Evolutionary conservation across 2,888 invertebrate genomes (phyloP).

Genomic region (Tiliacea aurago): DNA sequence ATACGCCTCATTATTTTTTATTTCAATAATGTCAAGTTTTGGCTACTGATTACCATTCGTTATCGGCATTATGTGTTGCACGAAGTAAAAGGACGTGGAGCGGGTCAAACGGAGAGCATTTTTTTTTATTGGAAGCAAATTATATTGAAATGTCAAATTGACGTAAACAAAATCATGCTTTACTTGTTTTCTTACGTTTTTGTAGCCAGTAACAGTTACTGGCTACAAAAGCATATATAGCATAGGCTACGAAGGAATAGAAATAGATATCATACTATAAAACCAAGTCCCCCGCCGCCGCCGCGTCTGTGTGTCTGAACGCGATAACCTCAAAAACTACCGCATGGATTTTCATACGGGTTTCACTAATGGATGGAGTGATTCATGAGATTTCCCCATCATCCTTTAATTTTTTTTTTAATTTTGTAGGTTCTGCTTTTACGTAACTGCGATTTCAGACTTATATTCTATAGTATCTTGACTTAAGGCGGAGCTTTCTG

Average conservation of each 20-base stretch:
- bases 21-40: conserved; percentile 6
- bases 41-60: conserved; percentile 11
- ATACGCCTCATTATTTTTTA: conserved; percentile 52
- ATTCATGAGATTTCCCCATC: too few relatives aligned
- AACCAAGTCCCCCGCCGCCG: too few relatives aligned
- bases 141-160: not conserved
- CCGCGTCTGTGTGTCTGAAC: too few relatives aligned
- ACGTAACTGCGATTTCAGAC: too few relatives aligned
- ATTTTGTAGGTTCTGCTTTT: too few relatives aligned
- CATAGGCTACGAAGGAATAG: not conserved
- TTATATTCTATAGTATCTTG: too few relatives aligned
- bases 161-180: not conserved
- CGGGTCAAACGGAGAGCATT: conserved; percentile 1
- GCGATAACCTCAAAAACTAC: too few relatives aligned
- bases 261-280: not conserved
- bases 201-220: not conserved
- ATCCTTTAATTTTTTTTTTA: too few relatives aligned
- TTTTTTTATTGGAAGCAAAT: not conserved
- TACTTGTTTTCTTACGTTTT: not conserved
- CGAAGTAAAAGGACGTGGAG: not conserved
- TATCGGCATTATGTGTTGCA: conserved; percentile 10
- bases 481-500: too few relatives aligned
- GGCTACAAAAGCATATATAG: too few relatives aligned
- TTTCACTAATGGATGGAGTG: too few relatives aligned
- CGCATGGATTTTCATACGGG: too few relatives aligned